Base-by-base conservation (phyloP, 2,797 vertebrate genomes). In the Esox masquinongy region DNA sequence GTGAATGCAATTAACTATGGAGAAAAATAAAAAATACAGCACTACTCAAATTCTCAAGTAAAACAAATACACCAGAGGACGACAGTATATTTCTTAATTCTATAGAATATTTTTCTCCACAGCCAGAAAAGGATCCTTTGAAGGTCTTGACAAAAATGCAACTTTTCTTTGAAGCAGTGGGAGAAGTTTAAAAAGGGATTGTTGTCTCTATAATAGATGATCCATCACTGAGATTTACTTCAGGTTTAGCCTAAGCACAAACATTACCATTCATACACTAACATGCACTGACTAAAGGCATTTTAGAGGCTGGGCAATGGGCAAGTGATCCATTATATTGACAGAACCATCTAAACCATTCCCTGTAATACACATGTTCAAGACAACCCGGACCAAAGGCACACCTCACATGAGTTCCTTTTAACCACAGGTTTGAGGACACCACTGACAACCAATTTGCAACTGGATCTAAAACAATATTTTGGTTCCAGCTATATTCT, bases 131-230 rank as follows among this genome's bases (percentile, higher is more conserved):
- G 15, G 16, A 72, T 14, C 47, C 51, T 34, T 59, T 73, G 11
- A 39, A 73, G n/a, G 22, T 43, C 72, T 29, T 74, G 72, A 22
- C 59, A 49, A 29, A 64, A 64, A 29, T n/a, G 5, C 4, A 56
- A 67, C 43, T 74, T 51, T 31, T 74, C 17, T 7, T 36, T 16
- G 17, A 68, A 67, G 36, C 74, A 75, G 66, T 24, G 22, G 11
- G 49, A 34, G 24, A 56, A 22, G 12, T 68, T 43, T 53, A 36
- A 59, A 73, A 61, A 61, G 36, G 53, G 39, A 22, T 69, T 59
- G 8, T 39, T 69, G 36, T 26, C 36, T 17, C 26, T 66, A 64
- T 19, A 72, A 31, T 14, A 14, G 11, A 11, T 16, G 29, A 17
- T 56, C 29, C 16, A 31, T 43, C 4, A 59, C 72, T 29, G 34